Evolutionary conservation across 2,888 invertebrate species (phyloP).

Genomic region (Drosophila buzzatii): DNA sequence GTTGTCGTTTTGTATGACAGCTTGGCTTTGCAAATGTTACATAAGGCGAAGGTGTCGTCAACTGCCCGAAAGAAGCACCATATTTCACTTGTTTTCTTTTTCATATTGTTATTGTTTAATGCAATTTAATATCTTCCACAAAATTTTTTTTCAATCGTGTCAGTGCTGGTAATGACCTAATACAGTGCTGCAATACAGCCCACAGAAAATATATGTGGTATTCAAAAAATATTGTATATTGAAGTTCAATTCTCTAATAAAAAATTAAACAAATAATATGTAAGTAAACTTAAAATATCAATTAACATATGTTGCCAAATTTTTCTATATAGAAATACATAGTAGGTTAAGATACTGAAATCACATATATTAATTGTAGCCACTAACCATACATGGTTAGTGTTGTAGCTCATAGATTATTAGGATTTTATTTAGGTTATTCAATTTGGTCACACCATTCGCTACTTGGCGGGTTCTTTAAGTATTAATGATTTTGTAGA

Average conservation of each 20-base stretch:
- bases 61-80: conserved; percentile 67
- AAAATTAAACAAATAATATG: too few species aligned
- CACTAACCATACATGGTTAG: too few species aligned
- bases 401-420: not conserved
- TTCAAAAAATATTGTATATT: not conserved
- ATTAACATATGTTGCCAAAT: too few species aligned
- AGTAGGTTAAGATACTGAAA: too few species aligned
- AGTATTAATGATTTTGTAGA: too few species aligned
- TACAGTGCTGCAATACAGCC: conserved; percentile 4
- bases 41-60: conserved; percentile 65
- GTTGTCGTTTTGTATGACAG: conserved; percentile 69
- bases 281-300: too few species aligned
- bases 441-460: conserved; percentile 12
- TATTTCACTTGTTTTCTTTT: conserved; percentile 67
- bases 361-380: not conserved
- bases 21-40: conserved; percentile 69
- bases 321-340: not conserved
- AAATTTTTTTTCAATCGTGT: conserved; percentile 26
- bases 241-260: too few species aligned
- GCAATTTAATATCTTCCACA: conserved; percentile 30
- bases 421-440: not conserved
- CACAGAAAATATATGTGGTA: not conserved
- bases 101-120: conserved; percentile 51
- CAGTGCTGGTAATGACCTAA: conserved; percentile 35
- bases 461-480: conserved; percentile 7